Conservation (phyloP, 2,888 invertebrate species). For the Noctua fimbriata region DNA sequence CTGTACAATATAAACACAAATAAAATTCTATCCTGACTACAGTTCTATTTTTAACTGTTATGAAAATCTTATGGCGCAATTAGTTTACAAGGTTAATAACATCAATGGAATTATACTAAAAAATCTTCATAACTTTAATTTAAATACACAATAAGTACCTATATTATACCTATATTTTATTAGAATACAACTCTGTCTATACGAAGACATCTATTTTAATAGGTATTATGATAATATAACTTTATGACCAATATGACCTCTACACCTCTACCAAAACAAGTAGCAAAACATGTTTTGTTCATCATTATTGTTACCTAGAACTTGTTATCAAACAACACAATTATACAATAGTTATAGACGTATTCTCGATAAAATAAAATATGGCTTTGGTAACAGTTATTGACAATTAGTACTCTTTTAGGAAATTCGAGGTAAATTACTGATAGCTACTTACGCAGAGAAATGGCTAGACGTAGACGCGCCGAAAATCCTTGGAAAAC, state of each 20-base stretch:
- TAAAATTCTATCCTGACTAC: background rate
- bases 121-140: constrained; percentile 14
- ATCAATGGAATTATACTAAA: background rate
- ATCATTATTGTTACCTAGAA: constrained; percentile 18
- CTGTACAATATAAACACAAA: background rate
- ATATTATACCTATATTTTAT: constrained; percentile 15
- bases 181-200: constrained; percentile 15
- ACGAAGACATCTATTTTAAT: constrained; percentile 10
- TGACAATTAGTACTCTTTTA: background rate
- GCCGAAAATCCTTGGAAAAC: background rate
- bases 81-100: constrained; percentile 5
- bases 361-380: background rate
- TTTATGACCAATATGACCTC: constrained; percentile 34
- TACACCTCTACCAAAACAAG: constrained; percentile 23
- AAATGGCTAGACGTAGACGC: background rate
- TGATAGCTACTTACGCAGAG: background rate
- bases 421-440: background rate
- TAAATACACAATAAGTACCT: background rate
- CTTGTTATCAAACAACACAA: constrained; percentile 20
- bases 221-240: constrained; percentile 21
- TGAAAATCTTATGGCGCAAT: background rate
- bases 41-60: constrained; percentile 12
- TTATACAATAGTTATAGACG: background rate
- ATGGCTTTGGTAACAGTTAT: background rate
- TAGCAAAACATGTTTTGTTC: constrained; percentile 36